These are phyloP conservation scores for Eremophila alpestris DNA, from an alignment of 2,797 vertebrate species.

Conservation along the genomic window DNA sequence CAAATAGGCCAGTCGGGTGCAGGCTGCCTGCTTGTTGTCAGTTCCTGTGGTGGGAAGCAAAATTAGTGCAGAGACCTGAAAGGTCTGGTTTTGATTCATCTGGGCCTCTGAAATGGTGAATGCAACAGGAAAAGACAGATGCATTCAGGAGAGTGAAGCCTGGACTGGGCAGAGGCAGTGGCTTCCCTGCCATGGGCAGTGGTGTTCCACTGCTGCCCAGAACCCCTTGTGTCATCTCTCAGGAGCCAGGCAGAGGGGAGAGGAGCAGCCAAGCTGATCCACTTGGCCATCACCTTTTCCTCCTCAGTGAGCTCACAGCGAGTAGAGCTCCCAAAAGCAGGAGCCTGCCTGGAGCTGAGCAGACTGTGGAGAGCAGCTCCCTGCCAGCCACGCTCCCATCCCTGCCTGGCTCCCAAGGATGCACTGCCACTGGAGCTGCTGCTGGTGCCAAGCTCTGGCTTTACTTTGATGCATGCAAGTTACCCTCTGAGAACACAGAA, in stretches of 20 bases:
- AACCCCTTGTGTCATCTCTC: background rate
- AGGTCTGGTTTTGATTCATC: background rate
- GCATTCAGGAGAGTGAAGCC: background rate
- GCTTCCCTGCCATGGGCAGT: fast-evolving
- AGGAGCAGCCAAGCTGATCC: background rate
- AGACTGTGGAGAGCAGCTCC: background rate
- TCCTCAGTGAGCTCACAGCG: background rate
- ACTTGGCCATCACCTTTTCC: background rate
- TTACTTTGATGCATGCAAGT: background rate
- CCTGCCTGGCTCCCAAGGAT: fast-evolving
- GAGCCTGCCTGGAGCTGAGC: background rate
- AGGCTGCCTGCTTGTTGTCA: background rate
- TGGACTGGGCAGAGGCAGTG: background rate
- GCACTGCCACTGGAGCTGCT: background rate
- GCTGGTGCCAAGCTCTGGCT: background rate
- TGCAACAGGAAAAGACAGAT: background rate
- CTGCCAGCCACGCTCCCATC: fast-evolving
- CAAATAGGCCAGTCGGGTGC: background rate
- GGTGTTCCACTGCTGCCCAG: background rate
- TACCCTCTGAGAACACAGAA: background rate
- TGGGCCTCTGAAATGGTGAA: background rate
- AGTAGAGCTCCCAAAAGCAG: background rate
- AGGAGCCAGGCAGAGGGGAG: background rate
- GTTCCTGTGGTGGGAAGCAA: background rate
- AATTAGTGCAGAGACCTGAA: background rate